Evolutionary conservation across 1,140 invertebrate genomes (phyloP), one percentile per base, ranked within the genome.

Genomic region (Apolygus lucorum): DNA sequence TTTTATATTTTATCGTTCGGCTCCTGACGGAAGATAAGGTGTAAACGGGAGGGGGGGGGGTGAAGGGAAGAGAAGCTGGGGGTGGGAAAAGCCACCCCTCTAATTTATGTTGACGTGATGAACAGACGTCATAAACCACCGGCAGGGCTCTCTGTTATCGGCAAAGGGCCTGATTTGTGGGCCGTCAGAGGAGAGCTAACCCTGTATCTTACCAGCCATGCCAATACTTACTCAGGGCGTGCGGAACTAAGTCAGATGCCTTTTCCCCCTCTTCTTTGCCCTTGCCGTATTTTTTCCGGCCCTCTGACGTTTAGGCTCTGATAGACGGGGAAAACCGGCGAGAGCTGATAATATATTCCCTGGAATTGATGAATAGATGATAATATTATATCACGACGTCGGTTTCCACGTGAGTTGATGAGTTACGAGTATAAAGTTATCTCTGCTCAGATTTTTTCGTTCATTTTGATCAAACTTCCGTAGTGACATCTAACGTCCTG

Each of bases 101-200:
- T 75, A 76, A 76, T 76, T 76, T 76, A 76, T 75, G 76, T 74
- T 70, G 70, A 72, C 74, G 72, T 74, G 74, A 76, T 75, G 73
- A 75, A 75, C 73, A 76, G 75, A 73, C 75, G 75, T 76, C 76
- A 75, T 76, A 76, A 76, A 76, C 71, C 71, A 76, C 71, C 54
- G 62, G 42, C 42, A 27, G 64, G 65, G 21, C 26, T 22, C 68
- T 21, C 59, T 71, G 69, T 73, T 74, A 73, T 73, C 74, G 74
- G 74, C 71, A 67, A 49, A 63, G 13, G 54, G 52, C 2, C 65
- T 75, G 74, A 75, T 75, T 75, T 75, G 74, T 75, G 68, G 74
- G 69, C 69, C 72, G 73, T 74, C 73, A 66, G 64, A 34, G 54
- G 22, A 49, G 34, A 22, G 54, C 54, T 59, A 59, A 59, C 64